Percentiles rank a stretch among this genome's conserved stretches.
These are phyloP conservation scores for Sinonovacula constricta DNA, from an alignment of 1,140 invertebrate genomes.

Conservation along the genomic window DNA sequence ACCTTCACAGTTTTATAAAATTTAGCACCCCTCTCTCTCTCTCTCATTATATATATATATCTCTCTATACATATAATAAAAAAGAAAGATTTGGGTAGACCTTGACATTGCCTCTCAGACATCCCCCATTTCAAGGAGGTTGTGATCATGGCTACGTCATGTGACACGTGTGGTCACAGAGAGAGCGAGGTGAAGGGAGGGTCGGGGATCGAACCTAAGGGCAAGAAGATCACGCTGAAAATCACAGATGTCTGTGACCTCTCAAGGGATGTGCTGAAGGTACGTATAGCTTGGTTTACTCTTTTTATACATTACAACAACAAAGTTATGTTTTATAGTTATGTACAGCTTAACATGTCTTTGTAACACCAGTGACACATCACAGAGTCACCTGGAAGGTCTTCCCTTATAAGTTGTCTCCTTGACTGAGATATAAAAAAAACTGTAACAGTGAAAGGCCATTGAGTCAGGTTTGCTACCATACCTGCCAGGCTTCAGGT, in stretches of 20 bases:
- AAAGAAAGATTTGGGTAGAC: too few species aligned
- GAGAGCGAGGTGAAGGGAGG: slow-evolving; percentile 98
- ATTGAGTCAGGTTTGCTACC: not conserved
- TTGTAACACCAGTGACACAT: not conserved
- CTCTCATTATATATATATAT: too few species aligned
- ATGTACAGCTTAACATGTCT: not conserved
- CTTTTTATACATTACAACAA: not conserved
- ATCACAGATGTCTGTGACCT: slow-evolving; percentile 89
- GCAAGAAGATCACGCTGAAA: slow-evolving; percentile 88
- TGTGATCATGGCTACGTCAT: slow-evolving; percentile 97
- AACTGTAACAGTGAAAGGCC: not conserved
- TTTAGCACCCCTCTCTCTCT: too few species aligned
- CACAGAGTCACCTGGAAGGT: not conserved
- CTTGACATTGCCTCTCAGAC: slow-evolving; percentile 82
- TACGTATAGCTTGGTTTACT: slow-evolving; percentile 69
- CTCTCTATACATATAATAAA: too few species aligned
- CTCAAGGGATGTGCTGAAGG: slow-evolving; percentile 94
- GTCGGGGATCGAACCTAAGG: slow-evolving; percentile 91
- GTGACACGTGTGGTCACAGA: slow-evolving; percentile 92
- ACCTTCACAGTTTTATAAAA: too few species aligned
- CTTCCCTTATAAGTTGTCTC: not conserved
- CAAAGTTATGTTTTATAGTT: not conserved
- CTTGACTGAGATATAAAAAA: not conserved
- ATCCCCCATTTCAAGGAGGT: slow-evolving; percentile 98
- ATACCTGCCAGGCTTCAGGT: not conserved